A percentile compares a stretch with the other conserved stretches of the same genome.
These are phyloP conservation scores for Entomobrya proxima DNA, from an alignment of 2,888 invertebrate species.

Conservation along the genomic window DNA sequence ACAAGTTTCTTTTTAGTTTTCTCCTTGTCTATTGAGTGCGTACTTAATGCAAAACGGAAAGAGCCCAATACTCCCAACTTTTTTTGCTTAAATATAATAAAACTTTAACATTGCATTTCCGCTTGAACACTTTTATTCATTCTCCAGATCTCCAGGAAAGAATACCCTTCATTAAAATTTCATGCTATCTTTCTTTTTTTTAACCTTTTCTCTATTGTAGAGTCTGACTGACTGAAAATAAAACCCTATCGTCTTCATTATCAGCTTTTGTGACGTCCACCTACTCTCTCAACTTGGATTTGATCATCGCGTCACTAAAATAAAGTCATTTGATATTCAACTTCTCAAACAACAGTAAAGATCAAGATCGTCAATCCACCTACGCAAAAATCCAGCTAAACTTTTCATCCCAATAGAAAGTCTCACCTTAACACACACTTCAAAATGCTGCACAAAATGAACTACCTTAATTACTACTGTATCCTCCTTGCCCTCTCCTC, in stretches of 20 bases:
- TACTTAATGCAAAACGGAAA: no score
- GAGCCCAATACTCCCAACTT: neutral
- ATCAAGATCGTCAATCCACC: neutral
- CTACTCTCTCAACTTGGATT: no score
- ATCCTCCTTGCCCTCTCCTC: constrained; percentile 64
- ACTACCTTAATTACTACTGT: constrained; percentile 58
- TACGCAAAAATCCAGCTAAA: neutral
- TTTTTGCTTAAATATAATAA: neutral
- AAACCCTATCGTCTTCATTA: neutral
- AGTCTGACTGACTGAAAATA: neutral
- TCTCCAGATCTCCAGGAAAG: neutral
- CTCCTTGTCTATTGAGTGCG: no score
- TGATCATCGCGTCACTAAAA: no score
- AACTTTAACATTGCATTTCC: neutral
- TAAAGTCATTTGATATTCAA: no score
- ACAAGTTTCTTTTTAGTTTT: no score
- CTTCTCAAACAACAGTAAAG: neutral
- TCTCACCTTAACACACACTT: neutral
- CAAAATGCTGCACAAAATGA: constrained; percentile 54
- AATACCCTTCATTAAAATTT: constrained; percentile 7
- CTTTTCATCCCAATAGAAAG: neutral
- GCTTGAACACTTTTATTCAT: neutral
- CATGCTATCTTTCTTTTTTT: neutral
- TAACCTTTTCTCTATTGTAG: neutral
- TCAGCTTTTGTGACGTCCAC: neutral